These are phyloP conservation scores for Leptopilina clavipes DNA, from an alignment of 1,140 invertebrate species.

Conservation along the genomic window DNA sequence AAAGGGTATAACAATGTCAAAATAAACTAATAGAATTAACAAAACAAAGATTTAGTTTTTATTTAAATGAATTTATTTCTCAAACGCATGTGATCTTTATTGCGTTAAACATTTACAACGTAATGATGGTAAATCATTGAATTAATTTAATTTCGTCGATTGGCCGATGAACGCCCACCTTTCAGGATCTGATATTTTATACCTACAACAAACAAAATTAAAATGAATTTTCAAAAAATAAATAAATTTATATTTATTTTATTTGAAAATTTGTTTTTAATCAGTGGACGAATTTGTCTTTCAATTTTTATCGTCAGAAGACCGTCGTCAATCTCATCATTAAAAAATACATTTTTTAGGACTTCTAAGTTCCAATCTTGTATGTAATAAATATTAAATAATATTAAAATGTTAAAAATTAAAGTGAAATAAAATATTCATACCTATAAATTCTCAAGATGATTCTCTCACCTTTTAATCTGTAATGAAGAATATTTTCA, in stretches of 20 bases:
- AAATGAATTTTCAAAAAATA: neutral
- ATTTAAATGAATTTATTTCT: slow-evolving; percentile 16
- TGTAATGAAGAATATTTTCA: too few species aligned
- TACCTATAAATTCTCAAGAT: too few species aligned
- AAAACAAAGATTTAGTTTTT: slow-evolving; percentile 11
- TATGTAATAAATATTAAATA: too few species aligned
- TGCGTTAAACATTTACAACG: slow-evolving; percentile 18
- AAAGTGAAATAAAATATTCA: too few species aligned
- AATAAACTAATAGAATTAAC: neutral
- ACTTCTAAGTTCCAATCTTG: too few species aligned
- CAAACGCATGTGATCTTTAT: neutral
- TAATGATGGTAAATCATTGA: slow-evolving; percentile 9
- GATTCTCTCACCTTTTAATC: too few species aligned
- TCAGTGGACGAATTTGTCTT: slow-evolving; percentile 62
- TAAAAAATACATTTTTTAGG: slow-evolving; percentile 28
- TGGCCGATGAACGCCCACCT: neutral
- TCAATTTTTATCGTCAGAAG: slow-evolving; percentile 68
- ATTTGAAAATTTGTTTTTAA: neutral
- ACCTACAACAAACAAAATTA: neutral
- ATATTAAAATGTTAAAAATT: too few species aligned
- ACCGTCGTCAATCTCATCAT: slow-evolving; percentile 70
- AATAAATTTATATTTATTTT: too few species aligned
- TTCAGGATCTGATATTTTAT: neutral
- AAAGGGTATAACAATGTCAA: neutral
- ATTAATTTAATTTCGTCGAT: neutral